Evolutionary conservation across 2,113 vertebrate species (phyloP), one percentile per base, ranked within the genome.

Genomic region (Ornithorhynchus anatinus): DNA sequence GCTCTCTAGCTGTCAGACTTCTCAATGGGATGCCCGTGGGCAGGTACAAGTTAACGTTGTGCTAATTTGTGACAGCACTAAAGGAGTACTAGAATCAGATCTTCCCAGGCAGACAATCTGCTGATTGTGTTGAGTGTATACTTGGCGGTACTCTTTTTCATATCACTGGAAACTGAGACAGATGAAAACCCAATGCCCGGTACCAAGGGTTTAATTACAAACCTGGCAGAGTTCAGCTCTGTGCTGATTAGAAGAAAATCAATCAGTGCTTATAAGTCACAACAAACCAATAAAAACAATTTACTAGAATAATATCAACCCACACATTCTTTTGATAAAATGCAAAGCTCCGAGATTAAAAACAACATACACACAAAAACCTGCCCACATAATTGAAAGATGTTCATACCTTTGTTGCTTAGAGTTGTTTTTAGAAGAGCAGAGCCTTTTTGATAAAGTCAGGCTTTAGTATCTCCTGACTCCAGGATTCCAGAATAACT

Each of bases 191-290:
- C 37, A 80, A 73, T 58, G 63, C 69, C 69, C 64, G 17, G 65
- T 76, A 81, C 71, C 73, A 40, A 0, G 68, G 69, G 86, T 89
- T 88, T 88, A 90, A 88, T 90, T 90, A 84, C 73, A 72, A 65
- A 69, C 37, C 37, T 64, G 43, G 61, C 8, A 38, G 64, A 82
- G 69, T 74, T 72, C 64, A 77, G 78, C 81, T 87, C 69, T 80
- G 68, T 74, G 68, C 74, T 63, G 75, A 84, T 89, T 84, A 75
- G 71, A 71, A 81, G 43, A 68, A 86, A 89, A 91, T 74, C 73
- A 84, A 59, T 81, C 69, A 61, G 31, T 47, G 61, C 65, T 87
- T 86, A 77, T 86, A 81, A 85, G 67, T 45, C 66, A 74, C 82
- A 87, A 82, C 72, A 82, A 85, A 73, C 75, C 82, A 77, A 81